Conservation (phyloP, 2,113 vertebrate species). For the Collichthys lucidus region DNA sequence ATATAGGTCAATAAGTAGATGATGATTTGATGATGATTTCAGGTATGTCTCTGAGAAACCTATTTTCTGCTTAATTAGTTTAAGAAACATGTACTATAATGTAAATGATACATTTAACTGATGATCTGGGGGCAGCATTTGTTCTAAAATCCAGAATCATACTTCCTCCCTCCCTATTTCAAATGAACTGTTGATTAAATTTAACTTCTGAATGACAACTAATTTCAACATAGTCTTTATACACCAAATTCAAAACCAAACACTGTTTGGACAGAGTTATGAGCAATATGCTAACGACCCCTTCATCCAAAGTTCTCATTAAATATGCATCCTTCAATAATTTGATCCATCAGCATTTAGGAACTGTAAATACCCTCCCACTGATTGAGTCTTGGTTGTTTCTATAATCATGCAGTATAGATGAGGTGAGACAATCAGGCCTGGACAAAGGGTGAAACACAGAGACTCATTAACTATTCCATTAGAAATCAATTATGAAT, state of each 20-base stretch:
- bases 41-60: conserved; percentile 3
- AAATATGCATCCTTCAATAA: conserved; percentile 70
- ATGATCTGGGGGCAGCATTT: background rate
- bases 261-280: conserved; percentile 23
- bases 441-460: conserved; percentile 60
- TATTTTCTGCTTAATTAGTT: background rate
- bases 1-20: conserved; percentile 22
- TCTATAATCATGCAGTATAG: conserved; percentile 68
- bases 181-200: background rate
- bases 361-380: conserved; percentile 61
- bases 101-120: background rate
- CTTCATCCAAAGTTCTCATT: conserved; percentile 57
- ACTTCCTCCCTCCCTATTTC: background rate
- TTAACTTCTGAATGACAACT: conserved; percentile 10
- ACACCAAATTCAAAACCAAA: conserved; percentile 20
- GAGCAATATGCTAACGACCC: conserved; percentile 11
- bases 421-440: conserved; percentile 64
- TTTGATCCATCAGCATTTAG: conserved; percentile 58
- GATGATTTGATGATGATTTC: background rate
- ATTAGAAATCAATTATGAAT: conserved; percentile 75
- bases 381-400: conserved; percentile 65
- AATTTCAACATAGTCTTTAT: background rate
- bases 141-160: background rate
- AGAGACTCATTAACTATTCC: conserved; percentile 73
- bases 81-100: background rate